Evolutionary conservation across 2,797 vertebrate species (phyloP), one percentile per base, ranked within the genome.

Genomic region (Fringilla coelebs): DNA sequence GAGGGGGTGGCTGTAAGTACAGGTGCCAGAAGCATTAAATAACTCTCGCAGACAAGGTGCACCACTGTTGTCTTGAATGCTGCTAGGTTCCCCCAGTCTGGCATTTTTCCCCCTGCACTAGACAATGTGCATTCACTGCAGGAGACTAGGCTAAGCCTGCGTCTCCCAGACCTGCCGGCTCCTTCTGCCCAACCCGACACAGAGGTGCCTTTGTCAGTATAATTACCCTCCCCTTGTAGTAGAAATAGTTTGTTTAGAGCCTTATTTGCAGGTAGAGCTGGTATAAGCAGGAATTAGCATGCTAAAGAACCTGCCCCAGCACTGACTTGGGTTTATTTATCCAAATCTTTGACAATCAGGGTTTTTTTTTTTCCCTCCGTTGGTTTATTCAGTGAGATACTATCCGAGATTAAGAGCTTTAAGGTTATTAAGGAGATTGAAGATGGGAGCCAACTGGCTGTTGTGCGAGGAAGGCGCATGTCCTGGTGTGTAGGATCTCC

Each of bases 141-240:
- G 98, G 98, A 98, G 98, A 98, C 99, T 98, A 96, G 98, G 98
- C 97, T 99, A 98, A 98, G 99, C 99, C 99, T 98, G 98, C 96
- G 98, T 98, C 98, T 98, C 98, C 99, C 99, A 99, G 99, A 99
- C 99, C 98, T 98, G 98, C 99, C 98, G 99, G 99, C 99, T 99
- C 99, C 99, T 98, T 98, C 97, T 98, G 98, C 98, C 98, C 98
- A 96, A 97, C 98, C 98, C 98, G 96, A 98, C 99, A 99, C 99
- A 99, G 99, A 99, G 99, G 98, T 98, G 98, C 98, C 99, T 99
- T 99, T 99, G 99, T 99, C 98, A 99, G 98, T 97, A 97, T 99
- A 99, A 99, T 99, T 99, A 99, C 98, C 98, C 98, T 98, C 96
- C 98, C 97, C 98, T 98, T 98, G 98, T 98, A 97, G 98, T 98